phyloP scores from a whole-genome alignment of 2,888 invertebrate genomes.

The Drosophila barbarae region DNA sequence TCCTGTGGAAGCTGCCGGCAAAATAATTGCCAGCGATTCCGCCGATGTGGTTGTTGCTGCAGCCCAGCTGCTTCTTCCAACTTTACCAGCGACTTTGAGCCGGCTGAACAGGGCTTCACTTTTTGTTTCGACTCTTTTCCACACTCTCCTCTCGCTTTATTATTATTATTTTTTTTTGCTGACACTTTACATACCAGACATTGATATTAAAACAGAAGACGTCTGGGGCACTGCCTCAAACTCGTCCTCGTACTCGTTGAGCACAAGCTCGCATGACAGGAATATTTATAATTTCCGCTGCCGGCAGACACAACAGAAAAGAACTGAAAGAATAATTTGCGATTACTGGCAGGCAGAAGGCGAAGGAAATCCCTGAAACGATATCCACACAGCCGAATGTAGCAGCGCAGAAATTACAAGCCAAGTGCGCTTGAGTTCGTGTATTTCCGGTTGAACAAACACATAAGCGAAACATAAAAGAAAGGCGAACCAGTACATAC shows the following conservation, averaged over 20 bases:
- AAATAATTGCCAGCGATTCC: constrained; percentile 54
- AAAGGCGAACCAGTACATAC: constrained; percentile 39
- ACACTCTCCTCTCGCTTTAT: constrained; percentile 8
- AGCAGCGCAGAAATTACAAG: constrained; percentile 56
- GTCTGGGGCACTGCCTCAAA: constrained; percentile 45
- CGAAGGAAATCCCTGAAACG: constrained; percentile 45
- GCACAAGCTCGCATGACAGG: constrained; percentile 60
- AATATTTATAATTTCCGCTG: constrained; percentile 71
- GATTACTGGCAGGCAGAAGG: constrained; percentile 65
- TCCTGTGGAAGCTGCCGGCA: constrained; percentile 50
- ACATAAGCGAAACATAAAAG: constrained; percentile 65
- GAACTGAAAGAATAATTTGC: constrained; percentile 59
- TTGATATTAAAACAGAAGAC: constrained; percentile 51
- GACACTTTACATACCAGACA: constrained; percentile 45
- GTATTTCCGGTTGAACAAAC: constrained; percentile 78
- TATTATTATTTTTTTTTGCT: constrained; percentile 5
- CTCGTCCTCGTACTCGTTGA: constrained; percentile 4
- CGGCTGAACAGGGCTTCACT: constrained; percentile 40
- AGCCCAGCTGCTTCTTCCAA: constrained; percentile 36
- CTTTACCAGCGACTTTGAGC: constrained; percentile 52
- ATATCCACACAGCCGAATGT: constrained; percentile 29
- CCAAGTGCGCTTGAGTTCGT: constrained; percentile 71
- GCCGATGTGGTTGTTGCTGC: not conserved
- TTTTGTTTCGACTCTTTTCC: constrained; percentile 23
- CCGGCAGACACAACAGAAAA: constrained; percentile 57